These are phyloP conservation scores for Drosophila auraria DNA, from an alignment of 1,140 invertebrate genomes.

Conservation along the genomic window DNA sequence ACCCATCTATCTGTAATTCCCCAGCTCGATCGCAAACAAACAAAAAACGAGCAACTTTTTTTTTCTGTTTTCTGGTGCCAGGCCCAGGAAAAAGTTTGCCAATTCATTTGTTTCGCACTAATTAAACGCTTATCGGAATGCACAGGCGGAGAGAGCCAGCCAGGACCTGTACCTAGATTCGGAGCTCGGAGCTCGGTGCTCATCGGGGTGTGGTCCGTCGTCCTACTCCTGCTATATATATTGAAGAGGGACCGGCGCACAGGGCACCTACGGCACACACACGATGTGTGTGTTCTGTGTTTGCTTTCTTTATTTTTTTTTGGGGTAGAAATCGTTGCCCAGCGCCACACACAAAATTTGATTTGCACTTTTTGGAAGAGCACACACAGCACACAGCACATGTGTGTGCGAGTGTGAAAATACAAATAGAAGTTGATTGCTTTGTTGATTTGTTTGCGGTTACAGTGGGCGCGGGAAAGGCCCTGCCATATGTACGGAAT, in stretches of 20 bases:
- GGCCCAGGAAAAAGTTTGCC: slow-evolving; percentile 35
- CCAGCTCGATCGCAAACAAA: slow-evolving; percentile 14
- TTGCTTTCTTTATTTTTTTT: slow-evolving; percentile 23
- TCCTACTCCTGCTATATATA: not conserved
- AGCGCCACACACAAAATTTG: slow-evolving; percentile 59
- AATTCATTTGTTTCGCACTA: slow-evolving; percentile 58
- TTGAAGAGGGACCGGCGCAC: slow-evolving; percentile 1
- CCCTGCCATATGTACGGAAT: slow-evolving; percentile 17
- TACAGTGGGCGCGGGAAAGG: slow-evolving; percentile 51
- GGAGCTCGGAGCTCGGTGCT: not conserved
- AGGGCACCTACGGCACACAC: slow-evolving; percentile 5
- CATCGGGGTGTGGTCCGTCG: slow-evolving; percentile 2
- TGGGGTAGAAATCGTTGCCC: slow-evolving; percentile 73
- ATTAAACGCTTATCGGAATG: slow-evolving; percentile 53
- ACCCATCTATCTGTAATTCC: slow-evolving; percentile 26
- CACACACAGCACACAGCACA: slow-evolving; percentile 2
- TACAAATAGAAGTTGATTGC: slow-evolving; percentile 84
- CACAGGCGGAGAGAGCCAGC: slow-evolving; percentile 8
- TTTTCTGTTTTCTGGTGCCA: not conserved
- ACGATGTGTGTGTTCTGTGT: slow-evolving; percentile 12
- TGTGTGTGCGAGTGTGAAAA: slow-evolving; percentile 62
- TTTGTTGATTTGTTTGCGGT: slow-evolving; percentile 84
- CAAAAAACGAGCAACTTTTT: slow-evolving; percentile 16
- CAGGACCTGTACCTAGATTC: slow-evolving; percentile 1
- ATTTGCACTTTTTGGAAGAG: slow-evolving; percentile 69